Evolutionary conservation across 2,113 vertebrate genomes (phyloP).

Genomic region (Sander vitreus): DNA sequence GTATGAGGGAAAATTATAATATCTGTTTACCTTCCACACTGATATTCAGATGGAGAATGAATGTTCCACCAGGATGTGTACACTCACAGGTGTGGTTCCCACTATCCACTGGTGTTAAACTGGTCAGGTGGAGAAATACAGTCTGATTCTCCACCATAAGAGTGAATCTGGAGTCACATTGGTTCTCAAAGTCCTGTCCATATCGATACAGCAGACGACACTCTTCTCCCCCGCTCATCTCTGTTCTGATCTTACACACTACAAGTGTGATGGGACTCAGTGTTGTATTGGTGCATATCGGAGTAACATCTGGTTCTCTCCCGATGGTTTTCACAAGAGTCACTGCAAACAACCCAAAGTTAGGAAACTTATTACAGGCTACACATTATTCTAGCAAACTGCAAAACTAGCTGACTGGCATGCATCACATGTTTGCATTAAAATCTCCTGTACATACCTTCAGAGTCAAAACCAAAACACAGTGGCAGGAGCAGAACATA

Average conservation of each 20-base stretch:
- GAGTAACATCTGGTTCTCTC: not conserved
- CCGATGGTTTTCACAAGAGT: not conserved
- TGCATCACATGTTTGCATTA: not conserved
- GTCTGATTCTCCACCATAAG: constrained; percentile 17
- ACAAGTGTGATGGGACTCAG: fast-evolving
- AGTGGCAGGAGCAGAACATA: not conserved
- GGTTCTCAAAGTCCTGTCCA: not conserved
- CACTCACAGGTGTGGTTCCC: constrained; percentile 50
- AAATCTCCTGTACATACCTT: constrained; percentile 5
- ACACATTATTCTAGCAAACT: too few relatives aligned
- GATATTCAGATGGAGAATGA: not conserved
- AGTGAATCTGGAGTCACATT: constrained; percentile 49
- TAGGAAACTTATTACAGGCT: too few relatives aligned
- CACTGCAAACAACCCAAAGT: not conserved
- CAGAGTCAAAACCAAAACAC: not conserved
- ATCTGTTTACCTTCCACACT: constrained; percentile 39
- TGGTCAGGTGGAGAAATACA: constrained; percentile 45
- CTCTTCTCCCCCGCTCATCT: not conserved
- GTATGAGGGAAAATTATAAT: not conserved
- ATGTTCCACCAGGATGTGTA: fast-evolving
- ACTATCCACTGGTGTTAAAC: constrained; percentile 31
- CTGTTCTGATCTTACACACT: constrained; percentile 25
- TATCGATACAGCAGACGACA: not conserved
- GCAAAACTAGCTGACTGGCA: not conserved
- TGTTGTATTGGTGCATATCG: not conserved